Percentiles rank a stretch among this genome's conserved stretches.
phyloP scores from a whole-genome alignment of 2,888 invertebrate species.

The Altica lythri region DNA sequence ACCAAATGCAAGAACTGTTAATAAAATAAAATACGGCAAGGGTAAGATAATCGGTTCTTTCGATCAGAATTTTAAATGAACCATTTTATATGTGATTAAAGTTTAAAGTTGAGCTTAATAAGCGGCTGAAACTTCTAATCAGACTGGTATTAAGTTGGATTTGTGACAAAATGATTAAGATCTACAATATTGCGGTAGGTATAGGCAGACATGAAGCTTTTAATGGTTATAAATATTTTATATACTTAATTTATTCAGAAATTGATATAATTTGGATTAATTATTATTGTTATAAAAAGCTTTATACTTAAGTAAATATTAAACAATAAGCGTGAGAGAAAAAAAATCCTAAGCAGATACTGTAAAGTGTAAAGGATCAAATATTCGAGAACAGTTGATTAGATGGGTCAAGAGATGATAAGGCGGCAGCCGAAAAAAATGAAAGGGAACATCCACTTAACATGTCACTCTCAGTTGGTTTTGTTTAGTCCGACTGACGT shows the following conservation, averaged over 20 bases:
- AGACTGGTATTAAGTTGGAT: neutral
- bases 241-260: no score
- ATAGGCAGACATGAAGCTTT: neutral
- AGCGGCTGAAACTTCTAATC: neutral
- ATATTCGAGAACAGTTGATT: conserved; percentile 40
- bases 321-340: conserved; percentile 39
- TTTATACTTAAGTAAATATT: conserved; percentile 1
- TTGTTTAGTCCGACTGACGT: neutral
- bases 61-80: conserved; percentile 4
- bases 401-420: conserved; percentile 43
- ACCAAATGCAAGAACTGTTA: no score
- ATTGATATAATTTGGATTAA: neutral
- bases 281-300: neutral
- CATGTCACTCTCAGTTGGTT: conserved; percentile 9
- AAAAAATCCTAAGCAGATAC: no score
- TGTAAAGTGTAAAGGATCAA: conserved; percentile 25
- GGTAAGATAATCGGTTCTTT: neutral
- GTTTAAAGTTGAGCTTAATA: neutral
- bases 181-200: conserved; percentile 1
- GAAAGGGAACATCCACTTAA: conserved; percentile 14
- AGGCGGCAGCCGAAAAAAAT: conserved; percentile 37
- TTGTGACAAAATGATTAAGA: neutral
- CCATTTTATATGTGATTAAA: neutral
- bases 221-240: neutral
- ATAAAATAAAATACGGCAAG: no score